A percentile compares a stretch with the other conserved stretches of the same genome.
These are phyloP conservation scores for Aphidius colemani DNA, from an alignment of 2,888 invertebrate species.

Conservation along the genomic window DNA sequence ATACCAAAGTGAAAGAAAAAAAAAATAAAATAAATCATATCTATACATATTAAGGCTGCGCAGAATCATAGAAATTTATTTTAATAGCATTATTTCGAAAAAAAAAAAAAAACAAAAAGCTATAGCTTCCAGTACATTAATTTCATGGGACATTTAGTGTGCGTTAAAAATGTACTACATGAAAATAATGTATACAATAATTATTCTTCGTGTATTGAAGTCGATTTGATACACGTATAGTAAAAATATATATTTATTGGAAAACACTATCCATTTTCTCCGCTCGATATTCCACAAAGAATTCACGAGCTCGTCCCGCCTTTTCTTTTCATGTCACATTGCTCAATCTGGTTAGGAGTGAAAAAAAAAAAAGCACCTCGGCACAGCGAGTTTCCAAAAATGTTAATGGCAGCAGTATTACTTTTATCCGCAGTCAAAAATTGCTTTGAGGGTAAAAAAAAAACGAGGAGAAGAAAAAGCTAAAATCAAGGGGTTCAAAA, in stretches of 20 bases:
- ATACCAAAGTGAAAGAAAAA: too few relatives aligned
- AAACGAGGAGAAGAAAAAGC: not conserved
- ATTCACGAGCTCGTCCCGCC: slow-evolving; percentile 16
- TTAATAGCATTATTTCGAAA: too few relatives aligned
- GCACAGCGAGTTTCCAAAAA: too few relatives aligned
- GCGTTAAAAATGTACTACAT: slow-evolving; percentile 1
- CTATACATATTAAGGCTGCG: slow-evolving; percentile 11
- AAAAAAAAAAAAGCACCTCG: not conserved
- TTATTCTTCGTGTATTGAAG: slow-evolving; percentile 23
- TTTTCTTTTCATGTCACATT: not conserved
- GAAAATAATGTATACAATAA: slow-evolving; percentile 15
- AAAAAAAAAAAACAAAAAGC: not conserved
- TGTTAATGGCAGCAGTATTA: too few relatives aligned
- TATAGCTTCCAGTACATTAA: slow-evolving; percentile 20
- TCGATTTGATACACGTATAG: slow-evolving; percentile 19
- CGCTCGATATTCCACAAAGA: slow-evolving; percentile 26
- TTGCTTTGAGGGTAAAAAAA: not conserved
- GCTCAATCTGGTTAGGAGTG: too few relatives aligned
- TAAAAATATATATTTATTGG: not conserved
- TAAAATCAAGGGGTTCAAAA: not conserved
- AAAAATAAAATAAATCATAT: not conserved
- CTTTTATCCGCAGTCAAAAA: too few relatives aligned
- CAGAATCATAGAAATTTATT: too few relatives aligned
- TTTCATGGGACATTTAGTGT: slow-evolving; percentile 31
- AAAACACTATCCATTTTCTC: slow-evolving; percentile 23